phyloP scores from a whole-genome alignment of 2,797 vertebrate genomes.

The Cryptoprocta ferox region DNA sequence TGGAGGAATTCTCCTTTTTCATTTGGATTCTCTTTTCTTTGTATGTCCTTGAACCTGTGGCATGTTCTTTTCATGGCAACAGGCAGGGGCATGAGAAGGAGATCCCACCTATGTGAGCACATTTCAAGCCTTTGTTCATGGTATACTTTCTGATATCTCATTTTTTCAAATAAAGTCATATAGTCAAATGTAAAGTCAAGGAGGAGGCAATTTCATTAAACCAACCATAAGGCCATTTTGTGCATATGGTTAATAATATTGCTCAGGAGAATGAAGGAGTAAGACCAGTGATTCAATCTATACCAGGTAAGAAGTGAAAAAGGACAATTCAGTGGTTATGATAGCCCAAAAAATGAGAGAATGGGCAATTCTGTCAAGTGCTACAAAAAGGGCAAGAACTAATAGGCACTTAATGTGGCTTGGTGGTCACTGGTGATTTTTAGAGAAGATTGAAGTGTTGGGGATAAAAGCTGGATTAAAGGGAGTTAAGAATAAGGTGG shows the following conservation, averaged over 20 bases:
- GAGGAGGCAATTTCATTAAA: neutral
- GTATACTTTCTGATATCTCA: neutral
- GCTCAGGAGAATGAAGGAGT: neutral
- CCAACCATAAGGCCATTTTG: neutral
- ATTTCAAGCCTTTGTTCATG: neutral
- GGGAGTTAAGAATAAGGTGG: neutral
- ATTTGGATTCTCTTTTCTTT: neutral
- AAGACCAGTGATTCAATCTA: neutral
- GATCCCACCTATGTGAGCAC: neutral
- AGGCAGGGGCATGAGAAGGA: neutral
- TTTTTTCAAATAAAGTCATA: neutral
- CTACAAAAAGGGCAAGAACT: neutral
- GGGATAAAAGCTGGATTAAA: neutral
- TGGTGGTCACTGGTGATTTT: neutral
- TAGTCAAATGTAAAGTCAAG: neutral
- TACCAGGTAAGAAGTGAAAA: neutral
- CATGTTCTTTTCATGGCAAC: neutral
- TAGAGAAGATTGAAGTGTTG: neutral
- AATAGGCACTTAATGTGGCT: neutral
- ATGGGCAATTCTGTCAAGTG: neutral
- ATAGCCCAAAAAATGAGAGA: neutral
- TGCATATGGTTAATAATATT: neutral
- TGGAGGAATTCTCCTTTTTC: neutral
- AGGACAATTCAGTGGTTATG: neutral
- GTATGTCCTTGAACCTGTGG: neutral